A percentile compares a stretch with the other conserved stretches of the same genome.
Evolutionary conservation across 2,113 vertebrate genomes (phyloP).

Genomic region (Anhinga anhinga): DNA sequence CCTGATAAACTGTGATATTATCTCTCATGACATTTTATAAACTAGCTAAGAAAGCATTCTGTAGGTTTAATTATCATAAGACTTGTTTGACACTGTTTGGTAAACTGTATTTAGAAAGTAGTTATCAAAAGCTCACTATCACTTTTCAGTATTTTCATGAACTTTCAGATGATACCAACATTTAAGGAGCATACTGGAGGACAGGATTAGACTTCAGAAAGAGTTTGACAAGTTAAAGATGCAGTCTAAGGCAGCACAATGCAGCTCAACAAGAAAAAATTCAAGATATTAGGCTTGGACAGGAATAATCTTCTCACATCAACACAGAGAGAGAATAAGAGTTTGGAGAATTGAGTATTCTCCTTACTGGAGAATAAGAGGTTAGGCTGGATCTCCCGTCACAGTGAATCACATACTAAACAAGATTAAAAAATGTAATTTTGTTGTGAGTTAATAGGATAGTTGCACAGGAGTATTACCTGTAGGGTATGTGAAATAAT

Average conservation of each 20-base stretch:
- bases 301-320: background rate
- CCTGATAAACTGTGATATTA: background rate
- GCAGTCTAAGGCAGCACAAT: background rate
- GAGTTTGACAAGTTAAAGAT: background rate
- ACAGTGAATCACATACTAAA: background rate
- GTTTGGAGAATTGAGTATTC: background rate
- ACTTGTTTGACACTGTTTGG: background rate
- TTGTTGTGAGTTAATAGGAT: background rate
- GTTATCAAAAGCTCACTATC: background rate
- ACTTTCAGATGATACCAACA: background rate
- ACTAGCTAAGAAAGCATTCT: background rate
- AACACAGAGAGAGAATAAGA: background rate
- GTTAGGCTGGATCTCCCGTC: background rate
- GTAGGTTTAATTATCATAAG: background rate
- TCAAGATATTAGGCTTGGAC: background rate
- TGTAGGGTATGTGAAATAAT: background rate
- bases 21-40: background rate
- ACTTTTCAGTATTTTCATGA: background rate
- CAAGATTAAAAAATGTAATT: background rate
- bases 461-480: background rate
- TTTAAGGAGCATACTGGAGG: background rate
- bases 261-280: background rate
- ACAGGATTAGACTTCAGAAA: background rate
- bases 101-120: background rate
- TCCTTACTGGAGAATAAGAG: background rate